Base-by-base conservation (phyloP, 2,888 invertebrate species). In the Amphipoea lucens region DNA sequence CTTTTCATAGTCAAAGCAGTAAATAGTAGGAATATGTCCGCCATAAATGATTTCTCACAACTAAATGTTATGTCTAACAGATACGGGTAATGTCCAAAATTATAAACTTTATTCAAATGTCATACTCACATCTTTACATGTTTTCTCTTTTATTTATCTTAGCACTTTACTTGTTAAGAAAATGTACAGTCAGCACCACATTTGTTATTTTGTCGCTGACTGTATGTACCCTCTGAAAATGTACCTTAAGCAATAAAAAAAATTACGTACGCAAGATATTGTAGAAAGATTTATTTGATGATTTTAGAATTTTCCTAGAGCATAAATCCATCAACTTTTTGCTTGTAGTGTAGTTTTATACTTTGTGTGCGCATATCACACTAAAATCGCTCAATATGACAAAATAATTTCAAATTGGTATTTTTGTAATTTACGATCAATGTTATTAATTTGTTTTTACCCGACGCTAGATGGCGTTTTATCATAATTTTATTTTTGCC, bases 61-160 rank as follows among this genome's bases (percentile, higher is more conserved):
- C 68, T 69, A 68, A 82, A 74, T 78, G 69, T 83, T 81, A 79
- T 71, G 54, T 89, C 86, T 87, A 87, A 89, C 86, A 84, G 65
- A 87, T 92, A 92, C 91, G 92, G 92, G 93, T 92, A 90, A 86
- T 86, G 85, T 92, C 91, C 91, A 92, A 92, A 92, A 90, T 90
- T 82, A 76, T 88, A 87, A 87, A 87, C 84, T 88, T 90, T 88
- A 89, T 88, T 82, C 78, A 81, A 78, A 85, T 85, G 72, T 87
- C 81, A 75, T 79, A 84, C 84, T 88, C 87, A 88, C 85, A 81
- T 78, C 87, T 79, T 70, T 72, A 79, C 48, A 75, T 83, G 17
- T 81, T 60, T 74, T 83, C 74, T 75, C 48, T 70, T 87, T 69
- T 87, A 76, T 76, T 81, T 83, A 76, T 81, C 74, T 67, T 76